These are phyloP conservation scores for Ophiodon elongatus DNA, from an alignment of 2,113 vertebrate genomes.

Conservation along the genomic window DNA sequence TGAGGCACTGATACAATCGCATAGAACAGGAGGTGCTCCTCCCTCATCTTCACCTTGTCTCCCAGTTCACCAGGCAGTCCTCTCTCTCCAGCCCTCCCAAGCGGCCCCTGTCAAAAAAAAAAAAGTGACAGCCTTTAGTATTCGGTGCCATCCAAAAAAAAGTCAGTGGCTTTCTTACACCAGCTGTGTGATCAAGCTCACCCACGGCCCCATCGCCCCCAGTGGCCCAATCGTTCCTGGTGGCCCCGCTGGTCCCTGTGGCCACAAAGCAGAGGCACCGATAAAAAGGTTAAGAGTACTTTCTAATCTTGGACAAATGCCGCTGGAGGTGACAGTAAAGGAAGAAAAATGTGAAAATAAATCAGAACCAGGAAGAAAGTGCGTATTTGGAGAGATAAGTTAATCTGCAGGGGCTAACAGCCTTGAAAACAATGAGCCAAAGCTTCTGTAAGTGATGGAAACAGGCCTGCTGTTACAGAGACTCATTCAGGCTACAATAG, in stretches of 20 bases:
- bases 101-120: conserved; percentile 86
- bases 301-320: conserved; percentile 39
- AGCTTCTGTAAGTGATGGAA: conserved; percentile 59
- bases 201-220: conserved; percentile 91
- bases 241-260: conserved; percentile 90
- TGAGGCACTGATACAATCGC: too few relatives aligned
- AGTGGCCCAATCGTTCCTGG: conserved; percentile 87
- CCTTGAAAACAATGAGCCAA: conserved; percentile 53
- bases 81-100: conserved; percentile 88
- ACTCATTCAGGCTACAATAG: conserved; percentile 51
- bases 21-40: neutral
- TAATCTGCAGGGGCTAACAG: conserved; percentile 56
- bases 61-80: conserved; percentile 92
- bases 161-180: conserved; percentile 13
- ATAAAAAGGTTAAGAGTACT: conserved; percentile 43
- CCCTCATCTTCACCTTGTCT: conserved; percentile 87
- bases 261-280: conserved; percentile 60
- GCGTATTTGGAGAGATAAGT: conserved; percentile 60
- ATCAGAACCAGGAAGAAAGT: conserved; percentile 38
- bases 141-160: conserved; percentile 10
- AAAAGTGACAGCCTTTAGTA: conserved; percentile 28
- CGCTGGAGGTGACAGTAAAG: conserved; percentile 42
- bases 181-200: conserved; percentile 73
- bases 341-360: conserved; percentile 33
- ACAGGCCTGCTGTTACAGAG: conserved; percentile 51